Percentiles rank a stretch among this genome's conserved stretches.
These are phyloP conservation scores for Xerus inauris DNA, from an alignment of 2,113 vertebrate species.

Conservation along the genomic window DNA sequence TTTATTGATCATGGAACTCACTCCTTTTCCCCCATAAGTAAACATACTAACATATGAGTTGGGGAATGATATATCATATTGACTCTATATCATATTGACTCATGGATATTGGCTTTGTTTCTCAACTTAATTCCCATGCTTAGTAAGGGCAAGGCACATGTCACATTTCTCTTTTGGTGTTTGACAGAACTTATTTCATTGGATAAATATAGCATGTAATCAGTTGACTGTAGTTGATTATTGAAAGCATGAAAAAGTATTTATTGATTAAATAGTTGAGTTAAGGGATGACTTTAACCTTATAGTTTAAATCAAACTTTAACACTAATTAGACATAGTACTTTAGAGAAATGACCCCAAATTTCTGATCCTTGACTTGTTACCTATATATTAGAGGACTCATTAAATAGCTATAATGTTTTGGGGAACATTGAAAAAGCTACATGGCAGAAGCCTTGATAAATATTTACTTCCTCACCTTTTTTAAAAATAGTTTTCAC, in stretches of 20 bases:
- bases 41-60: neutral
- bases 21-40: neutral
- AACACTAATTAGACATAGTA: neutral
- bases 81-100: slow-evolving; percentile 42
- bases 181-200: neutral
- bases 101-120: slow-evolving; percentile 30
- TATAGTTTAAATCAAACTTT: slow-evolving; percentile 25
- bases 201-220: neutral
- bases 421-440: neutral
- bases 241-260: slow-evolving; percentile 1
- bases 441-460: neutral
- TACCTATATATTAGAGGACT: neutral
- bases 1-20: neutral
- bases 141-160: neutral
- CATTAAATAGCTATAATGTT: neutral
- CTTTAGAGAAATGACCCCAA: neutral
- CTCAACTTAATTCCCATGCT: neutral
- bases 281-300: neutral
- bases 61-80: neutral
- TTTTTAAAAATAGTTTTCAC: neutral
- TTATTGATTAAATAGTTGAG: neutral
- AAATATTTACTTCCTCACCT: neutral
- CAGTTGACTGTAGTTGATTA: slow-evolving; percentile 1
- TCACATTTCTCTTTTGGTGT: neutral
- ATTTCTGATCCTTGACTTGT: neutral